Conservation (phyloP, 2,797 vertebrate species). For the Typhlichthys eigenmanni region DNA sequence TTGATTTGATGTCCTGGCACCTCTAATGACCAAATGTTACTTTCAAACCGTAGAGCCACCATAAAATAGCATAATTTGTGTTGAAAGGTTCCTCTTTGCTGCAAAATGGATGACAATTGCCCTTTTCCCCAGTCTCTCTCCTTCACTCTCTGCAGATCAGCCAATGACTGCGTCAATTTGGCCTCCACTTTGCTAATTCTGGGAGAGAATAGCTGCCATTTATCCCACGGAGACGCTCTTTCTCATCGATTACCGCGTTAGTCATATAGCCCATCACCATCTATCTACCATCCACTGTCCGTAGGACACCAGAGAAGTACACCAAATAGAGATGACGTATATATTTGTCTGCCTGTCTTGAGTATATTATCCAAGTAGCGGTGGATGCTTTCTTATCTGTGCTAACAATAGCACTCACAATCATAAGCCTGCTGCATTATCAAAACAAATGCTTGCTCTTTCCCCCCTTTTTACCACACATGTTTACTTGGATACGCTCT, state of each 20-base stretch:
- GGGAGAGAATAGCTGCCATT: conserved; percentile 74
- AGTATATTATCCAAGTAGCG: conserved; percentile 56
- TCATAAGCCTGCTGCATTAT: conserved; percentile 65
- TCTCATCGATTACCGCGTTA: conserved; percentile 73
- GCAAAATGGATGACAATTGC: conserved; percentile 67
- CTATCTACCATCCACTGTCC: conserved; percentile 24
- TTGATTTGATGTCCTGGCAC: neutral
- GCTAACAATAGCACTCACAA: conserved; percentile 58
- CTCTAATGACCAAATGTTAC: conserved; percentile 45
- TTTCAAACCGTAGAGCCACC: conserved; percentile 24
- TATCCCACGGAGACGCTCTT: conserved; percentile 68
- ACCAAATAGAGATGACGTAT: conserved; percentile 64
- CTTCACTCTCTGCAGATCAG: conserved; percentile 53
- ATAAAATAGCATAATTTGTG: conserved; percentile 28
- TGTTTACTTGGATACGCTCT: conserved; percentile 54
- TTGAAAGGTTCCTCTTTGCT: conserved; percentile 65
- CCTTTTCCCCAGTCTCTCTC: conserved; percentile 47
- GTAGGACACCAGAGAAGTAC: conserved; percentile 60
- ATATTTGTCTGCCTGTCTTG: conserved; percentile 55
- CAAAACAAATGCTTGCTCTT: conserved; percentile 48
- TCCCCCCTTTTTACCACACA: neutral
- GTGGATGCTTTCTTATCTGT: conserved; percentile 63
- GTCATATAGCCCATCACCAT: conserved; percentile 42
- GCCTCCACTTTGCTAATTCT: conserved; percentile 72
- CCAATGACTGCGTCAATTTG: conserved; percentile 66